Evolutionary conservation across 2,113 vertebrate genomes (phyloP).

Genomic region (Holacanthus passer): DNA sequence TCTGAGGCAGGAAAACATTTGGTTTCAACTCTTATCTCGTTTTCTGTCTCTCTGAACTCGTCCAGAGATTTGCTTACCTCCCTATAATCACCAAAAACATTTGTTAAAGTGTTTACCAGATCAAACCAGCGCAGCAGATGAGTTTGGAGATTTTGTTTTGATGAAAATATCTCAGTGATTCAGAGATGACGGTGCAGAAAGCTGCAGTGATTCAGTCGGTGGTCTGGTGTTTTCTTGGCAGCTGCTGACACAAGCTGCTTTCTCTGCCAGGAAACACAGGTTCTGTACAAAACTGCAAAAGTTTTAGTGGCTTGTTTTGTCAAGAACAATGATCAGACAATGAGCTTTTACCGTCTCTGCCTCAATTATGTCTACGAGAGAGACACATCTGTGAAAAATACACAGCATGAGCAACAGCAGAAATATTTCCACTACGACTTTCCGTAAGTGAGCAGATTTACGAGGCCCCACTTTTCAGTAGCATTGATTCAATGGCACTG

Average conservation of each 20-base stretch:
- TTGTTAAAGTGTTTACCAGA: neutral
- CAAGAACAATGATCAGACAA: slow-evolving; percentile 9
- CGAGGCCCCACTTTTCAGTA: slow-evolving; percentile 33
- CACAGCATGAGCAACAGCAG: slow-evolving; percentile 36
- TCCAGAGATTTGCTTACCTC: neutral
- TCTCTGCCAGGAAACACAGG: slow-evolving; percentile 24
- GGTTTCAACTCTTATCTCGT: slow-evolving; percentile 42
- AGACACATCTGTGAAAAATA: slow-evolving; percentile 27
- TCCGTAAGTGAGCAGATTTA: slow-evolving; percentile 57
- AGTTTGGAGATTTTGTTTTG: slow-evolving; percentile 18
- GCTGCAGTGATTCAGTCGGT: slow-evolving; percentile 17
- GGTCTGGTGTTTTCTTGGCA: slow-evolving; percentile 57
- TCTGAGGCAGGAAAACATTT: slow-evolving; percentile 49
- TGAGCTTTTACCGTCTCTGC: slow-evolving; percentile 7
- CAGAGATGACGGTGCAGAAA: slow-evolving; percentile 46
- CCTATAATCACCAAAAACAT: neutral
- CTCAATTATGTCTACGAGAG: neutral
- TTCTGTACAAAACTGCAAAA: neutral
- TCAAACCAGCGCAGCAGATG: neutral
- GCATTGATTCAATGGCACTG: slow-evolving; percentile 12
- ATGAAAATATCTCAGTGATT: slow-evolving; percentile 29
- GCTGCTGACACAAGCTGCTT: neutral
- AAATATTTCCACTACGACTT: slow-evolving; percentile 69
- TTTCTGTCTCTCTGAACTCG: neutral
- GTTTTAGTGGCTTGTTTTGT: slow-evolving; percentile 28